phyloP scores from a whole-genome alignment of 2,888 invertebrate species.

The Dinocampus coccinellae region DNA sequence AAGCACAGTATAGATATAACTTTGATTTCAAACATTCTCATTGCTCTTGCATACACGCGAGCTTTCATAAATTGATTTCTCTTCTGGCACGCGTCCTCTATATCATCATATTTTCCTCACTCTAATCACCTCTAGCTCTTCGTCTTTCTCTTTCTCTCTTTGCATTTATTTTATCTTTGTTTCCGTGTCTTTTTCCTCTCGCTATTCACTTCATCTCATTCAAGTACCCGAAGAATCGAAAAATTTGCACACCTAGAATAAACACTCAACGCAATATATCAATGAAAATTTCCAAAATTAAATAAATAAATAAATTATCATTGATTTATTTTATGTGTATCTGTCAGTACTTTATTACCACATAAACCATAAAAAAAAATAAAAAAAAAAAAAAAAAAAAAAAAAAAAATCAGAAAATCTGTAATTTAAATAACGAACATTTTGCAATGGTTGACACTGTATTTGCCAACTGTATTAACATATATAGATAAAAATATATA shows the following conservation, averaged over 20 bases:
- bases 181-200: background rate
- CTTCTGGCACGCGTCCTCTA: slow-evolving; percentile 33
- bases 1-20: background rate
- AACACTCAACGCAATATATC: too few species aligned
- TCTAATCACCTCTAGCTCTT: background rate
- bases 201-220: background rate
- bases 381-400: too few species aligned
- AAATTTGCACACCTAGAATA: too few species aligned
- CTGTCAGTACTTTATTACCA: too few species aligned
- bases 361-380: too few species aligned
- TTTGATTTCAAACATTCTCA: background rate
- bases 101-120: slow-evolving; percentile 15
- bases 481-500: slow-evolving; percentile 42
- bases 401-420: slow-evolving; percentile 55
- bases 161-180: background rate
- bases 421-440: slow-evolving; percentile 64
- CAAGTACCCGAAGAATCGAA: too few species aligned
- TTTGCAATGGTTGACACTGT: slow-evolving; percentile 49
- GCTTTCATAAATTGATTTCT: slow-evolving; percentile 32
- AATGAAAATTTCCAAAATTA: too few species aligned
- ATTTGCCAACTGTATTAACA: slow-evolving; percentile 66
- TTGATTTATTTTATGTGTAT: too few species aligned
- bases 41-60: background rate
- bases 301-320: too few species aligned
- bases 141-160: background rate